Evolutionary conservation across 1,140 invertebrate genomes (phyloP).

Genomic region (Magallana gigas): DNA sequence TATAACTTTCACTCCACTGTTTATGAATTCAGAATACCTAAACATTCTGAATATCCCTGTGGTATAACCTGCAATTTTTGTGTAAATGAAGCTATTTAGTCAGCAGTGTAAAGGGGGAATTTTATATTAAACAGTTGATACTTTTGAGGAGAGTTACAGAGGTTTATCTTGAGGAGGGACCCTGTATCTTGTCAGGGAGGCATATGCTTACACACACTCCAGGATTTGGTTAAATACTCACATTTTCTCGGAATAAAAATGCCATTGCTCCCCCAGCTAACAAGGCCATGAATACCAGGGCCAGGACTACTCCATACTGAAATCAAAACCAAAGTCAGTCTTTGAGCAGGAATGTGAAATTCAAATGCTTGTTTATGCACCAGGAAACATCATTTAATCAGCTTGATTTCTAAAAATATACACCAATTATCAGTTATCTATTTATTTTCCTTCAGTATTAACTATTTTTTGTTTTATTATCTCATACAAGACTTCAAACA

Average conservation of each 20-base stretch:
- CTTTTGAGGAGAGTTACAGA: not conserved
- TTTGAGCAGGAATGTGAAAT: too few species aligned
- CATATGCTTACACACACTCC: not conserved
- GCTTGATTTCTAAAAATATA: too few species aligned
- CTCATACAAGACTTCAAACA: too few species aligned
- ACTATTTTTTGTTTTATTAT: too few species aligned
- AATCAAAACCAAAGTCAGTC: constrained; percentile 43
- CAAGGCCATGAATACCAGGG: constrained; percentile 69
- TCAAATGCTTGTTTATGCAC: too few species aligned
- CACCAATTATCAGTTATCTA: too few species aligned
- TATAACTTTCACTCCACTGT: not conserved
- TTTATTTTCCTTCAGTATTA: too few species aligned
- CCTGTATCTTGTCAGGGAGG: not conserved
- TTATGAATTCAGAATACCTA: not conserved
- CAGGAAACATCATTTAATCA: too few species aligned
- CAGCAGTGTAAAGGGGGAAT: not conserved
- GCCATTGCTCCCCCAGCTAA: constrained; percentile 67
- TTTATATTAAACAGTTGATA: too few species aligned
- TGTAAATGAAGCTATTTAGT: constrained; percentile 23
- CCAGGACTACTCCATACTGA: constrained; percentile 74
- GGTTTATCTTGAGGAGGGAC: not conserved
- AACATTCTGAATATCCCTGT: not conserved
- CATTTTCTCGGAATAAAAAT: constrained; percentile 69
- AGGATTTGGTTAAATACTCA: constrained; percentile 59
- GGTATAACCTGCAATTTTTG: not conserved